Evolutionary conservation across 1,140 invertebrate genomes (phyloP).

Genomic region (Cyrtorhinus lividipennis): DNA sequence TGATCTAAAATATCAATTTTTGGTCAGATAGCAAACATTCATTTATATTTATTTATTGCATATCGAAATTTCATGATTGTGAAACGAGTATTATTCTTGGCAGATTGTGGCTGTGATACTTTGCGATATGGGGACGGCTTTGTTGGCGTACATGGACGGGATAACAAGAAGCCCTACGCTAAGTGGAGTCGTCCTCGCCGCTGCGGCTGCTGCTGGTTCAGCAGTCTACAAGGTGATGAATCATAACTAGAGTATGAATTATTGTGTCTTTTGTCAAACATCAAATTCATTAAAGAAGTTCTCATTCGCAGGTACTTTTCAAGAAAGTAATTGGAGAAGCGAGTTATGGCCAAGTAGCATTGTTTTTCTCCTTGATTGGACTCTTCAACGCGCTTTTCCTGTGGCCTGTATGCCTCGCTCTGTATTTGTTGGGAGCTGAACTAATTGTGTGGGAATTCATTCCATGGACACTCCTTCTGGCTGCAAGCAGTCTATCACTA

Average conservation of each 20-base stretch:
- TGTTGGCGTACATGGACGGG: constrained; percentile 90
- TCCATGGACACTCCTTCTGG: constrained; percentile 64
- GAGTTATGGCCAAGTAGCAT: constrained; percentile 67
- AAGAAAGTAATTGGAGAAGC: constrained; percentile 84
- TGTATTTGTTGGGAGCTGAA: constrained; percentile 75
- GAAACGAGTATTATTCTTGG: constrained; percentile 22
- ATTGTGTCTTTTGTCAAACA: too few species aligned
- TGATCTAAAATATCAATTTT: too few species aligned
- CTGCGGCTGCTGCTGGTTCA: constrained; percentile 72
- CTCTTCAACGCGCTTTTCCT: constrained; percentile 65
- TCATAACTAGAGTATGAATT: constrained; percentile 22
- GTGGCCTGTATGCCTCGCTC: constrained; percentile 68
- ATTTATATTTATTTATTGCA: too few species aligned
- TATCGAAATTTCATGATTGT: too few species aligned
- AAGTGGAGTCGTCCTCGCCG: constrained; percentile 79
- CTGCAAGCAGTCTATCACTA: constrained; percentile 59
- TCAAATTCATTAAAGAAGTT: too few species aligned
- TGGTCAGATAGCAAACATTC: too few species aligned
- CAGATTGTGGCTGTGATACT: constrained; percentile 91
- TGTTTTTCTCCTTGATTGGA: constrained; percentile 77
- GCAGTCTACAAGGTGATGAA: constrained; percentile 88
- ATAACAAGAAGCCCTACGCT: constrained; percentile 77
- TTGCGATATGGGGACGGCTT: constrained; percentile 83
- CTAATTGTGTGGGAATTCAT: constrained; percentile 57
- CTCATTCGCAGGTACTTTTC: constrained; percentile 68